These are phyloP conservation scores for Cyanoramphus novaezelandiae DNA, from an alignment of 2,113 vertebrate genomes.

Conservation along the genomic window DNA sequence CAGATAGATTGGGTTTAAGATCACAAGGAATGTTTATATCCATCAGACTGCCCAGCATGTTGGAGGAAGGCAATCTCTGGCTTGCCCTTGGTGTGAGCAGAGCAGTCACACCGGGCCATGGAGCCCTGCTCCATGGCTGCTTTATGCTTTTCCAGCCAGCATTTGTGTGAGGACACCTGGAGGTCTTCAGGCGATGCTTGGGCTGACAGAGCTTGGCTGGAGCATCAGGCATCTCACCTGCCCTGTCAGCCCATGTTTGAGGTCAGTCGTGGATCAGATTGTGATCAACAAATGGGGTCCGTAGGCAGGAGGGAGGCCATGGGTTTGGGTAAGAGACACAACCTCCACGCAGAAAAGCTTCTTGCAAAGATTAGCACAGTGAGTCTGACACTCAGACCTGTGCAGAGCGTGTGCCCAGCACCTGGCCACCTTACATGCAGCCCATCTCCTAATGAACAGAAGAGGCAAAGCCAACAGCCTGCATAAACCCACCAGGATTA, in stretches of 20 bases:
- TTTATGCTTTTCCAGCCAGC: neutral
- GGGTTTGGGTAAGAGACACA: neutral
- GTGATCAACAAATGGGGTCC: neutral
- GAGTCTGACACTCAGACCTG: neutral
- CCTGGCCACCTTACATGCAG: neutral
- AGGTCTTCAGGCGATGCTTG: neutral
- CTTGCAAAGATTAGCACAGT: neutral
- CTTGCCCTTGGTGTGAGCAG: neutral
- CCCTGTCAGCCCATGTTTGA: neutral
- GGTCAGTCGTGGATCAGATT: neutral
- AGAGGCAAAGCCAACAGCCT: neutral
- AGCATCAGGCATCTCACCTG: neutral
- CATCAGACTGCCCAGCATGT: neutral
- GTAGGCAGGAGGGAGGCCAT: fast-evolving
- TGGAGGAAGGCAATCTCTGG: neutral
- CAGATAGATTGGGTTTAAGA: neutral
- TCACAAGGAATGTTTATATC: neutral
- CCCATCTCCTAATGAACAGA: neutral
- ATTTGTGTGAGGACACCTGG: neutral
- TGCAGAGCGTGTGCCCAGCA: fast-evolving
- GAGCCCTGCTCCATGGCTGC: neutral
- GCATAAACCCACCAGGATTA: neutral
- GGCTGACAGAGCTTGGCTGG: neutral
- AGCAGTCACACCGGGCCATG: too few species aligned
- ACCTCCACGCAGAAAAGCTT: neutral